Percentiles rank a stretch among this genome's conserved stretches.
Conservation (phyloP, 1,140 invertebrate species). For the Papilio dardanus region DNA sequence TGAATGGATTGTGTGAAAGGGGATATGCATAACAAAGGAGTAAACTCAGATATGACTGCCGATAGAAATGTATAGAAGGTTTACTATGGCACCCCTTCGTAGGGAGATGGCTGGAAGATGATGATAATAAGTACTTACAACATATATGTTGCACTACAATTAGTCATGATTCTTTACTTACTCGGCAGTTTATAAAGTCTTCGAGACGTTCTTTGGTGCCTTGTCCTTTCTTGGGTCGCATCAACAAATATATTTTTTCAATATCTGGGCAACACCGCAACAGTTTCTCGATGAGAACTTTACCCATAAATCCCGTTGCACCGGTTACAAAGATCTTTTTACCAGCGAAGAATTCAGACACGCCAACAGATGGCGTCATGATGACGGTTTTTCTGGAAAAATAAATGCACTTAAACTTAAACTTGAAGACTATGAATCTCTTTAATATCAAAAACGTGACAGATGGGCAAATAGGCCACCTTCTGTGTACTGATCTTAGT, state of each 20-base stretch:
- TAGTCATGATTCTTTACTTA: slow-evolving; percentile 55
- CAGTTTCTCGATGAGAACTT: slow-evolving; percentile 94
- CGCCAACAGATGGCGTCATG: slow-evolving; percentile 66
- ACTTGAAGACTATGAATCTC: too few relatives aligned
- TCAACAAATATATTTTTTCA: slow-evolving; percentile 89
- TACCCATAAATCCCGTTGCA: slow-evolving; percentile 92
- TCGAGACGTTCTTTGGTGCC: slow-evolving; percentile 86
- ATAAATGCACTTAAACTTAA: too few relatives aligned
- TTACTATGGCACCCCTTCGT: too few relatives aligned
- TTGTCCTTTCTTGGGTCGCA: slow-evolving; percentile 91
- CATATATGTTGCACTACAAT: slow-evolving; percentile 37
- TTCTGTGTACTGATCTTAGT: too few relatives aligned
- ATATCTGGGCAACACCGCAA: slow-evolving; percentile 88
- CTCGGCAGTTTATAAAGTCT: slow-evolving; percentile 84
- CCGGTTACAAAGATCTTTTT: slow-evolving; percentile 83
- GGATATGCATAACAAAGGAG: too few relatives aligned
- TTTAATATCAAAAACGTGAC: too few relatives aligned
- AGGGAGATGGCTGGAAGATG: too few relatives aligned
- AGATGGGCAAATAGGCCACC: too few relatives aligned
- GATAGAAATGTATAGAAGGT: too few relatives aligned
- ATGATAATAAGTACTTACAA: too few relatives aligned
- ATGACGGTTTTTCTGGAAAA: slow-evolving; percentile 33
- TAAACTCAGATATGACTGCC: too few relatives aligned
- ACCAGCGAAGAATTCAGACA: slow-evolving; percentile 67
- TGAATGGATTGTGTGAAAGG: too few relatives aligned